A percentile compares a stretch with the other conserved stretches of the same genome.
Evolutionary conservation across 1,140 invertebrate genomes (phyloP).

Genomic region (Solenopsis invicta): DNA sequence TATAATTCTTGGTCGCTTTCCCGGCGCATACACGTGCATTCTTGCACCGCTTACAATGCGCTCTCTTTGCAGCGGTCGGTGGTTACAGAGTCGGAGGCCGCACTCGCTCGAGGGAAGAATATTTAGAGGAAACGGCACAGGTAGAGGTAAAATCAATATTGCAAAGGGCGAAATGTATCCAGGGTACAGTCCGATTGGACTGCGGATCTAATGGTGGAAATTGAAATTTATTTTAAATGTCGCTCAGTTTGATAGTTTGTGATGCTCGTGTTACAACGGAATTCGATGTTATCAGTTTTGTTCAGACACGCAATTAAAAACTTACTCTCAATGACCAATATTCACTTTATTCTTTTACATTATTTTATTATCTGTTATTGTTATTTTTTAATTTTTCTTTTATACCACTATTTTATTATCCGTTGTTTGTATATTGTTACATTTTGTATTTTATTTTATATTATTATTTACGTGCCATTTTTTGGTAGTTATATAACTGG

Average conservation of each 20-base stretch:
- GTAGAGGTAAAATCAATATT: constrained; percentile 31
- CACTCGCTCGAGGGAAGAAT: constrained; percentile 39
- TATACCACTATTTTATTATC: neutral
- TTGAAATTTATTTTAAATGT: constrained; percentile 45
- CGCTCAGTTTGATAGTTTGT: neutral
- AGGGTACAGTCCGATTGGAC: neutral
- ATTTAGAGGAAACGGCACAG: constrained; percentile 15
- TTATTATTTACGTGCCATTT: neutral
- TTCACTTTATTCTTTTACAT: neutral
- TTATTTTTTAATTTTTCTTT: neutral
- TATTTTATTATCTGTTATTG: no score
- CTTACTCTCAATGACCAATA: neutral
- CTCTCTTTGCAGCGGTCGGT: neutral
- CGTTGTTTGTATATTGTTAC: neutral
- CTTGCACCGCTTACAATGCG: constrained; percentile 32
- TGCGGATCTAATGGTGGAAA: constrained; percentile 26
- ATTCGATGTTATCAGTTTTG: constrained; percentile 15
- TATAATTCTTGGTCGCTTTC: constrained; percentile 51
- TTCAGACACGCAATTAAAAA: constrained; percentile 22
- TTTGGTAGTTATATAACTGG: neutral
- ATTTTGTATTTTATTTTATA: neutral
- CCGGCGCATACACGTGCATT: constrained; percentile 34
- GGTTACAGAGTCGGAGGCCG: neutral
- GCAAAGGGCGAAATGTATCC: neutral
- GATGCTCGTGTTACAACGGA: neutral